Evolutionary conservation across 2,797 vertebrate genomes (phyloP).

Genomic region (Nothura maculosa): DNA sequence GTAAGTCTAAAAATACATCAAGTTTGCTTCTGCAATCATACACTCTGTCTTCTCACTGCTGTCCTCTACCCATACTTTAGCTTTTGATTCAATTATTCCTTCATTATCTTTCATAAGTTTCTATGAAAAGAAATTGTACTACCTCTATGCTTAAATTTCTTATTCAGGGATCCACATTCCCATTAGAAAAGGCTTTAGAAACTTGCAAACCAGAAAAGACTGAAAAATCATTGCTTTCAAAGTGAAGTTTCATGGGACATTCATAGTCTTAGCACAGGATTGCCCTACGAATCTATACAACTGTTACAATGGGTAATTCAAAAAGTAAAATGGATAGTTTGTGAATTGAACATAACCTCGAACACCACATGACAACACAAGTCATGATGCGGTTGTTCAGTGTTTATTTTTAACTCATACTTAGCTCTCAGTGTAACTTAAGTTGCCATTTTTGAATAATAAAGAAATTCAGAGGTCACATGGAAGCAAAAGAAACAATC

Average conservation of each 20-base stretch:
- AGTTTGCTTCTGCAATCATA: background rate
- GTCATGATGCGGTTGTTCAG: background rate
- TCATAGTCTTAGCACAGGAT: background rate
- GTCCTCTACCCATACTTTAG: fast-evolving
- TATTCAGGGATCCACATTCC: background rate
- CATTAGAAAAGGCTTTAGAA: background rate
- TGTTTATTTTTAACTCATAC: background rate
- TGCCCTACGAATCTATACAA: background rate
- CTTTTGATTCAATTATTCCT: background rate
- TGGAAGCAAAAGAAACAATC: background rate
- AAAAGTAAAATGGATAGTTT: background rate
- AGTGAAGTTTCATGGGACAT: background rate
- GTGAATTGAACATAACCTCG: background rate
- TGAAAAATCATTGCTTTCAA: background rate
- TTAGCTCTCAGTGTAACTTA: background rate
- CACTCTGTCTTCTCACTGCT: background rate
- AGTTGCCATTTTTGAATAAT: background rate
- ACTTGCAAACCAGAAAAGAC: background rate
- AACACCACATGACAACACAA: background rate
- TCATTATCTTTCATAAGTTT: background rate
- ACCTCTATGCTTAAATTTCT: background rate
- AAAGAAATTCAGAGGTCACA: background rate
- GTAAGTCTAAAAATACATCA: background rate
- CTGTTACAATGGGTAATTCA: background rate
- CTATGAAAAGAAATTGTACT: background rate